Conservation (phyloP, 2,113 vertebrate species). For the Strigops habroptila region DNA sequence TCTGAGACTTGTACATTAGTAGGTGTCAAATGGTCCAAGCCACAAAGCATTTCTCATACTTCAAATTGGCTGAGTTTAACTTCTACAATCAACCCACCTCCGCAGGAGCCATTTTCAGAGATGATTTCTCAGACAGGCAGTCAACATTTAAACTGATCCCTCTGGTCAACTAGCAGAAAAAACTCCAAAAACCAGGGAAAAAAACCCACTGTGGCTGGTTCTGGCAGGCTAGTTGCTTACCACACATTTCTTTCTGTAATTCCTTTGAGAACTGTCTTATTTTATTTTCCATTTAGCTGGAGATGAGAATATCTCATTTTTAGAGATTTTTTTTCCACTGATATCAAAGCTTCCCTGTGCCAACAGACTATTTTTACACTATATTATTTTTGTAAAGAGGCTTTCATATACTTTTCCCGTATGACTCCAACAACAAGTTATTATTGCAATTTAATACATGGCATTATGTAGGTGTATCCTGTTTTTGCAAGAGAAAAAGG, state of each 20-base stretch:
- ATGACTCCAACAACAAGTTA: neutral
- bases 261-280: neutral
- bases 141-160: neutral
- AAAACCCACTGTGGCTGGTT: neutral
- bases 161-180: neutral
- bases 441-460: neutral
- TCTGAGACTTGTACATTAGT: neutral
- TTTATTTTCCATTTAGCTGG: conserved; percentile 5
- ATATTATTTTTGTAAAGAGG: neutral
- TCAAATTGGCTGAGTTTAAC: neutral
- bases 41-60: neutral
- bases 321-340: neutral
- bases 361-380: neutral
- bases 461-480: neutral
- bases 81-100: neutral
- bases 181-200: neutral
- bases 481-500: neutral
- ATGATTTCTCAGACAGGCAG: neutral
- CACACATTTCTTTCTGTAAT: neutral
- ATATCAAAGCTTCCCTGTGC: neutral
- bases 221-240: neutral
- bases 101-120: neutral
- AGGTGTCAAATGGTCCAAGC: neutral
- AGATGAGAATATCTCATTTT: neutral
- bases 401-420: neutral